Evolutionary conservation across 1,140 invertebrate genomes (phyloP), one percentile per base, ranked within the genome.

Genomic region (Hylaeus anthracinus): DNA sequence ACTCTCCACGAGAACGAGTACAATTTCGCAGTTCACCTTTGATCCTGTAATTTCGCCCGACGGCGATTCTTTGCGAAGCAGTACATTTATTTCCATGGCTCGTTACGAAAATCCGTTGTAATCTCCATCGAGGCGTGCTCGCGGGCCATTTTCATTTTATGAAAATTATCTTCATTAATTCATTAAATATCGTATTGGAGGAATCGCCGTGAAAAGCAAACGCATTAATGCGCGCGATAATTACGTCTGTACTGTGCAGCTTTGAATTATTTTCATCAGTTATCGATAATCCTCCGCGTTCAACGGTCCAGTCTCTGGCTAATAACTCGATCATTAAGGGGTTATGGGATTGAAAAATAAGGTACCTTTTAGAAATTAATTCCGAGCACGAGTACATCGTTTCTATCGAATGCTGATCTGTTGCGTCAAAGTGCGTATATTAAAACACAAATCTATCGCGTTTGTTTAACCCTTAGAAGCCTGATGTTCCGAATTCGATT

Each of bases 141-240:
- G 37, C 56, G 56, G 53, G n/a, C 6, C 5, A 12, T 41, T 41
- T 8, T 37, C 2, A 6, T 37, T 39, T 37, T 12, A 56, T 72
- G 69, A 79, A 79, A 48, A 79, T 79, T 79, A 72, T 64, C 60
- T 79, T 55, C 48, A 37, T 55, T 72, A 72, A 79, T 79, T 79
- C 72, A 72, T 64, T 72, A 72, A 78, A 60, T 39, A 53, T n/a
- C 55, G 2, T 67, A 43, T 51, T 0, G 76, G 14, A 63, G 67
- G 45, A 12, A 55, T 45, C 39, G 39, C 45, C n/a, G 48, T 10
- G 14, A 71, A n/a, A 45, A 55, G 39, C 39, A 55, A 55, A 72
- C 58, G 45, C 61, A 63, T 72, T 72, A 78, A 78, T 15, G 39
- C 1, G 45, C 37, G 48, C n/a, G 67, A 78, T 78, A 72, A 78